A percentile compares a stretch with the other conserved stretches of the same genome.
Conservation (phyloP, 2,113 vertebrate species). For the Larimichthys polyactis region DNA sequence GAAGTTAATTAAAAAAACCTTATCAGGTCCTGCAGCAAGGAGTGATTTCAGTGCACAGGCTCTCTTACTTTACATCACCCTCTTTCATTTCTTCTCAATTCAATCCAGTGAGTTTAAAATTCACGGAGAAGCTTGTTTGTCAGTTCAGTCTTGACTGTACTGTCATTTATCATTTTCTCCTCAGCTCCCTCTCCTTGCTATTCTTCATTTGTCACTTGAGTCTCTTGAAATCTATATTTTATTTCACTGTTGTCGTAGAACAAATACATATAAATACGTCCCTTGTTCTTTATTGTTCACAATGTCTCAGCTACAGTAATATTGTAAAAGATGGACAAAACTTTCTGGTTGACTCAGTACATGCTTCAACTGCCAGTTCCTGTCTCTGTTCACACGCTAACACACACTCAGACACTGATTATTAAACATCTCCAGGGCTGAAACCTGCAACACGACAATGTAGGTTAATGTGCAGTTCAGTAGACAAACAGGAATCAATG, state of each 20-base stretch:
- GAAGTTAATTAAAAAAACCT: constrained; percentile 54
- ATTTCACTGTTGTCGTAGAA: not conserved
- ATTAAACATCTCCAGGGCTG: constrained; percentile 12
- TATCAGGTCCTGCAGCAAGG: constrained; percentile 44
- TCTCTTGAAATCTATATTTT: constrained; percentile 23
- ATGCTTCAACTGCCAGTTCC: not conserved
- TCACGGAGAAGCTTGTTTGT: constrained; percentile 1
- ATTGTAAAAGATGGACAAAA: not conserved
- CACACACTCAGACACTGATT: constrained; percentile 30
- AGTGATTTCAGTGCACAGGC: constrained; percentile 3
- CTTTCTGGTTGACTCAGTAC: not conserved
- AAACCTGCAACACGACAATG: not conserved
- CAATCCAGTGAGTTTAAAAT: constrained; percentile 10
- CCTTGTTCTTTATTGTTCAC: too few relatives aligned
- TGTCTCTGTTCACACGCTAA: constrained; percentile 11
- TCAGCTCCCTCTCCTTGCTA: constrained; percentile 7
- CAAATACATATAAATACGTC: too few relatives aligned
- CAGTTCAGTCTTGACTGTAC: constrained; percentile 10
- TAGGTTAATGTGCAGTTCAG: constrained; percentile 21
- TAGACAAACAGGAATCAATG: constrained; percentile 4
- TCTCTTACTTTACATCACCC: not conserved
- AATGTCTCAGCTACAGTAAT: constrained; percentile 1
- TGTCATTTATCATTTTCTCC: constrained; percentile 15
- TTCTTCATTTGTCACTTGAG: not conserved
- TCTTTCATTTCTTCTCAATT: constrained; percentile 6